Evolutionary conservation across 2,113 vertebrate species (phyloP), one percentile per base, ranked within the genome.

Genomic region (Sinocyclocheilus rhinocerous): DNA sequence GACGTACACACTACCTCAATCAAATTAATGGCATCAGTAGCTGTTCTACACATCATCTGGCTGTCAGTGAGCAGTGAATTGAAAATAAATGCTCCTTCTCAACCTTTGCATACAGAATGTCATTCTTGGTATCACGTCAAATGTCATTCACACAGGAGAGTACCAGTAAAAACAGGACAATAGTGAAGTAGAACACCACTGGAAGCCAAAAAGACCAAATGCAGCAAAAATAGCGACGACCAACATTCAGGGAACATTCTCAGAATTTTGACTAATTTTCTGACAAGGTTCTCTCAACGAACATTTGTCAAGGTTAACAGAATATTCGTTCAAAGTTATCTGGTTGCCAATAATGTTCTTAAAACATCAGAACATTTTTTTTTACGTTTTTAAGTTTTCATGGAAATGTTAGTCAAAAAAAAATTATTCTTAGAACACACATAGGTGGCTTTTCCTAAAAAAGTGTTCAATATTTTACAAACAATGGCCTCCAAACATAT

Each of bases 21-120:
- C 36, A 16, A 76, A 81, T 76, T 39, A 67, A 72, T 65, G 29
- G 63, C 84, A 79, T 36, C 26, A 50, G 70, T 83, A 85, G 33
- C 50, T n/a, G 57, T 81, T 59, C 52, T 50, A 55, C n/a, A 83
- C 33, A 29, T 75, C 55, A 61, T 15, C 18, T 82, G 63, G 5
- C 80, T 81, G 45, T 83, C 48, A 83, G 15, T 86, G 42, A 22
- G 3, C 42, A 69, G 9, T 36, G 20, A 22, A 83, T 80, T 20
- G 42, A 36, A 89, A 81, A 86, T 61, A 0, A 59, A 84, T 81
- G 67, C 77, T 24, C 48, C 76, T 81, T 67, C 22, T 67, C 77
- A 26, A 26, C 55, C 48, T 72, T 45, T 59, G 59, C 20, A 48
- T 11, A 73, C 52, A 84, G 48, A 22, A 57, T 33, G 48, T 81